Evolutionary conservation across 2,113 vertebrate species (phyloP).

Genomic region (Chinchilla lanigera): DNA sequence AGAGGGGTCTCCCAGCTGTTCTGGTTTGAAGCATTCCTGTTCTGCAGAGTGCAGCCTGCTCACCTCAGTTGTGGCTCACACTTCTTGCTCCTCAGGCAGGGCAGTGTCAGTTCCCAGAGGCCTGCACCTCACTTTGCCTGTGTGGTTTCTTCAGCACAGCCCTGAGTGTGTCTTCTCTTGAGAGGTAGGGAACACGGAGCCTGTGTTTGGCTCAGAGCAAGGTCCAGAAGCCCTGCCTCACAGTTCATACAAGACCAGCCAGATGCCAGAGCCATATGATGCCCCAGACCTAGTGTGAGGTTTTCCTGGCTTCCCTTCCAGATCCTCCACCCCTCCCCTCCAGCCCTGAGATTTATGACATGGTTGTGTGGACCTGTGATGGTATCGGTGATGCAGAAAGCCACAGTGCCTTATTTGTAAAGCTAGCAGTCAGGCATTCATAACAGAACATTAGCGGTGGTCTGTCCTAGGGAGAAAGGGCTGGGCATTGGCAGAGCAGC

Average conservation of each 20-base stretch:
- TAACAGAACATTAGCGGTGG: background rate
- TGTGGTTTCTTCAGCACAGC: background rate
- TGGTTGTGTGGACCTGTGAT: background rate
- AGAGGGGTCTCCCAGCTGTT: background rate
- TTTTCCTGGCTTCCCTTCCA: background rate
- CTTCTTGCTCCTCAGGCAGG: background rate
- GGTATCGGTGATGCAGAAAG: background rate
- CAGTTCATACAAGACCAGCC: background rate
- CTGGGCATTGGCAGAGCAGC: slow-evolving; percentile 33
- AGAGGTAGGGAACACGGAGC: background rate
- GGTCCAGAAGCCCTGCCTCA: slow-evolving; percentile 40
- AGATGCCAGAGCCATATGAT: slow-evolving; percentile 55
- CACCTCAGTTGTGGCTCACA: background rate
- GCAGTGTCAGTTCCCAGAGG: background rate
- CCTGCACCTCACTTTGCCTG: background rate
- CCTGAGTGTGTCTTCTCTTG: background rate
- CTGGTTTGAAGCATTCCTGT: background rate
- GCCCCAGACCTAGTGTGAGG: slow-evolving; percentile 55
- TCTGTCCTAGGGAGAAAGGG: background rate
- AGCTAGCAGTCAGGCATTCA: slow-evolving; percentile 31
- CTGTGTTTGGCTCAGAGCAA: background rate
- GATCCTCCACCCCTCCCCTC: background rate
- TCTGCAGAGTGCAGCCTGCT: background rate
- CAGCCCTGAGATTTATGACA: background rate
- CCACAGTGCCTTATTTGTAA: background rate